A percentile compares a stretch with the other conserved stretches of the same genome.
These are phyloP conservation scores for Acanthopleura granulata DNA, from an alignment of 2,888 invertebrate genomes.

Conservation along the genomic window DNA sequence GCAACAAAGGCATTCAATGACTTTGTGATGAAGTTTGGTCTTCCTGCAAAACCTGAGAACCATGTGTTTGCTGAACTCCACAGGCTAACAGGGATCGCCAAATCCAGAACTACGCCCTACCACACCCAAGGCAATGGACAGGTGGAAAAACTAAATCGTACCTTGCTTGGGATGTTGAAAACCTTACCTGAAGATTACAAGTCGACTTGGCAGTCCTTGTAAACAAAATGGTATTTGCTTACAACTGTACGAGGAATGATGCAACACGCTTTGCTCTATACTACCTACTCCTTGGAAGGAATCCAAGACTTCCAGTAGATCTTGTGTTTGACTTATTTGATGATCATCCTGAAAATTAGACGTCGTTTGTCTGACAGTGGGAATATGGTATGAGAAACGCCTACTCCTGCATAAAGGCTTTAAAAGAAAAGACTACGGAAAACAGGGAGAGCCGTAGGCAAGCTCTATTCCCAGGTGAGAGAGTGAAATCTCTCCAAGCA, in stretches of 20 bases:
- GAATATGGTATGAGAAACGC: slow-evolving; percentile 7
- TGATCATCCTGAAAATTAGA: neutral
- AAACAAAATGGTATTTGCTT: neutral
- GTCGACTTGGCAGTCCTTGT: neutral
- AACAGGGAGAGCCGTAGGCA: neutral
- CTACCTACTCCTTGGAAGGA: slow-evolving; percentile 8
- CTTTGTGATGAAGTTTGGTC: slow-evolving; percentile 1
- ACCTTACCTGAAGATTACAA: slow-evolving; percentile 9
- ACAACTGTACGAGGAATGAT: slow-evolving; percentile 4
- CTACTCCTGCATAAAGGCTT: neutral
- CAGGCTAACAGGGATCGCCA: neutral
- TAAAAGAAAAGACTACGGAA: neutral
- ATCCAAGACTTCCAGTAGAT: slow-evolving; percentile 7
- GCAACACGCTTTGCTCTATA: neutral
- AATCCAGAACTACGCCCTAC: too few relatives aligned
- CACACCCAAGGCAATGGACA: too few relatives aligned
- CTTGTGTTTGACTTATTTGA: neutral
- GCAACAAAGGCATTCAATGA: slow-evolving; percentile 6
- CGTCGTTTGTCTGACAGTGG: neutral
- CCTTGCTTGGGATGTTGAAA: neutral
- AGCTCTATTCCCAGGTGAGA: neutral
- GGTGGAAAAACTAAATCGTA: too few relatives aligned
- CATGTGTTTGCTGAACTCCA: neutral
- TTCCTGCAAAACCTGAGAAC: neutral
- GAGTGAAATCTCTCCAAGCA: neutral